These are phyloP conservation scores for Caenorhabditis japonica DNA, from an alignment of 2,888 invertebrate genomes.

Conservation along the genomic window DNA sequence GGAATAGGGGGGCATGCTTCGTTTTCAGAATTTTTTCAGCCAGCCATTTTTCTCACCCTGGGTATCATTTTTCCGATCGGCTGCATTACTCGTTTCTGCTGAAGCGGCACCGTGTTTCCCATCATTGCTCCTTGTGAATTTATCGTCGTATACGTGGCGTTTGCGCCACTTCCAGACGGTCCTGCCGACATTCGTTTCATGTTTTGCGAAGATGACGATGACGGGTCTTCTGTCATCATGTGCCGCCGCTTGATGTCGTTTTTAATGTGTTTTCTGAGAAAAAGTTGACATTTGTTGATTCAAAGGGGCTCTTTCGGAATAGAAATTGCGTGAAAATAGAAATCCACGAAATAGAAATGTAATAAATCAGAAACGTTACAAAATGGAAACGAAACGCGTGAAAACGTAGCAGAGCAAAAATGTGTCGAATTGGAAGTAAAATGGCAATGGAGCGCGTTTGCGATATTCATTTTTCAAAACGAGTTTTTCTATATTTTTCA, in stretches of 20 bases:
- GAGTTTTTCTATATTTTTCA: no score
- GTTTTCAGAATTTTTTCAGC: background rate
- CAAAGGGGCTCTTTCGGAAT: no score
- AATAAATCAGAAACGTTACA: no score
- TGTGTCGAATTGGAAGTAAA: no score
- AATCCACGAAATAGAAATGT: no score
- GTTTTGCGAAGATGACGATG: no score
- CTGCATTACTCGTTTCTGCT: conserved; percentile 27
- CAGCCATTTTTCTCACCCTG: conserved; percentile 23
- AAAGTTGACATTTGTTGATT: no score
- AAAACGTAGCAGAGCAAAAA: no score
- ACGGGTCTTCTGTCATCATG: conserved; percentile 28
- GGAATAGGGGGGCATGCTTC: conserved; percentile 1
- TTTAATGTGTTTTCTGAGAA: conserved; percentile 63
- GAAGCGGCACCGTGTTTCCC: conserved; percentile 35
- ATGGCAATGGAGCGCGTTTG: no score
- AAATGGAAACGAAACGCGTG: no score
- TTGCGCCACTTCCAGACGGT: background rate
- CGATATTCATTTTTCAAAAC: no score
- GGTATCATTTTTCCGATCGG: conserved; percentile 35
- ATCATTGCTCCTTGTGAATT: conserved; percentile 11
- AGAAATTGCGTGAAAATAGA: no score
- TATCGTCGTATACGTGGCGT: conserved; percentile 9
- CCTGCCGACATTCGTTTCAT: conserved; percentile 28
- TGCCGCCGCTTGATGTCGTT: conserved; percentile 67